Percentiles rank a stretch among this genome's conserved stretches.
Evolutionary conservation across 2,888 invertebrate species (phyloP).

Genomic region (Leptogaster cylindrica): DNA sequence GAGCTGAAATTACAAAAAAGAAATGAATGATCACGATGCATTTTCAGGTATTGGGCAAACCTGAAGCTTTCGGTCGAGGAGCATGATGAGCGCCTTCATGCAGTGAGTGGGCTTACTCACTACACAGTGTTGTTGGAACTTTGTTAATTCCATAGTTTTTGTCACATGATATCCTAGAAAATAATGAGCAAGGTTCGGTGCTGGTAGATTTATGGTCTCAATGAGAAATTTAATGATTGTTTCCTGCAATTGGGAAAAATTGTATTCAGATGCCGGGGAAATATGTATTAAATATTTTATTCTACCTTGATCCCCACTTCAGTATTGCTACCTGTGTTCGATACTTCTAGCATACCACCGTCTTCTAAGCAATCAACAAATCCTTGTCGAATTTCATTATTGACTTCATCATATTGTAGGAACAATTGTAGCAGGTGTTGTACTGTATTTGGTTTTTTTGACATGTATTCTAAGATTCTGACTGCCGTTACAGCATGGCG

Average conservation of each 20-base stretch:
- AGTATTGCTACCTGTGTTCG: constrained; percentile 45
- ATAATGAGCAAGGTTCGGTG: constrained; percentile 88
- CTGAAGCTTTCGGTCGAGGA: constrained; percentile 72
- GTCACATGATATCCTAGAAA: constrained; percentile 84
- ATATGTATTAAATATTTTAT: constrained; percentile 31
- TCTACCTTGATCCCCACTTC: constrained; percentile 45
- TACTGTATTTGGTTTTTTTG: constrained; percentile 71
- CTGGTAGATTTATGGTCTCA: constrained; percentile 75
- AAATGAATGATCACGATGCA: too few relatives aligned
- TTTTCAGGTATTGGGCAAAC: constrained; percentile 51
- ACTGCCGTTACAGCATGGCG: constrained; percentile 73
- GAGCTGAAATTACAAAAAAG: constrained; percentile 45
- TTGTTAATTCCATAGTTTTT: constrained; percentile 77
- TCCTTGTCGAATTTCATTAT: constrained; percentile 72
- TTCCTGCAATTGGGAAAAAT: too few relatives aligned
- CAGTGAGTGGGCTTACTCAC: constrained; percentile 77
- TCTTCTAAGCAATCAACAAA: constrained; percentile 89
- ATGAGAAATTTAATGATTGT: constrained; percentile 77
- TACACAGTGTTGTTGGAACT: constrained; percentile 80
- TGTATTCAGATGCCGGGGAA: too few relatives aligned
- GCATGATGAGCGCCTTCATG: constrained; percentile 76
- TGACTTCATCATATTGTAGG: constrained; percentile 67
- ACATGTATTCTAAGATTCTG: constrained; percentile 73
- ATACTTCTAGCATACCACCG: constrained; percentile 28
- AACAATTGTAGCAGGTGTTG: constrained; percentile 76